phyloP scores from a whole-genome alignment of 1,140 invertebrate genomes.

The Eupristina koningsbergeri region DNA sequence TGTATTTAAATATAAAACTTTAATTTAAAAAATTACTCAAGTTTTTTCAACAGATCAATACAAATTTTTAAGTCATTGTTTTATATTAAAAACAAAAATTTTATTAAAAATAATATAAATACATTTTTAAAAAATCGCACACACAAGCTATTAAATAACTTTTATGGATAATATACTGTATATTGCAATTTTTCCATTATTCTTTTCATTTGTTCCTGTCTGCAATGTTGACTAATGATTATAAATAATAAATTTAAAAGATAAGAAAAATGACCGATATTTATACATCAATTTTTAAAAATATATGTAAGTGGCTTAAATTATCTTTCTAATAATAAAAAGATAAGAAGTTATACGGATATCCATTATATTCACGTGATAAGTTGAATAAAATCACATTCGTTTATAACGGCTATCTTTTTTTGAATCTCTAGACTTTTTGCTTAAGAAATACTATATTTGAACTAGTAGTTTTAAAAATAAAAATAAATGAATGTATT shows the following conservation, averaged over 20 bases:
- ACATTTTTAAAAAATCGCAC: too few relatives aligned
- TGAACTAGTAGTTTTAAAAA: too few relatives aligned
- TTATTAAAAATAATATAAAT: too few relatives aligned
- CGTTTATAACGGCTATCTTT: background rate
- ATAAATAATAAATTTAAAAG: background rate
- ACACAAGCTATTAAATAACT: too few relatives aligned
- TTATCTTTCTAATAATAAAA: constrained; percentile 9
- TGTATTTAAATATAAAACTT: background rate
- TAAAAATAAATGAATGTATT: too few relatives aligned
- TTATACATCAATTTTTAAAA: background rate
- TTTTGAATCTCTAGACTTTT: background rate
- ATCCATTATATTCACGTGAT: background rate
- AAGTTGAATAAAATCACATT: constrained; percentile 20
- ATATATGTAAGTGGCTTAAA: background rate
- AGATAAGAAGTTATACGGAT: constrained; percentile 11
- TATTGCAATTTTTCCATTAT: background rate
- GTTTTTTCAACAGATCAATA: too few relatives aligned
- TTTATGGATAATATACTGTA: too few relatives aligned
- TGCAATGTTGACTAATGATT: background rate
- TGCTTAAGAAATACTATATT: background rate
- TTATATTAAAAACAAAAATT: too few relatives aligned
- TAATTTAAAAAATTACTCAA: too few relatives aligned
- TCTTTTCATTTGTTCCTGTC: background rate
- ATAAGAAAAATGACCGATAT: background rate
- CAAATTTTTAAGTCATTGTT: too few relatives aligned